Evolutionary conservation across 2,888 invertebrate species (phyloP).

Genomic region (Cetonia aurata): DNA sequence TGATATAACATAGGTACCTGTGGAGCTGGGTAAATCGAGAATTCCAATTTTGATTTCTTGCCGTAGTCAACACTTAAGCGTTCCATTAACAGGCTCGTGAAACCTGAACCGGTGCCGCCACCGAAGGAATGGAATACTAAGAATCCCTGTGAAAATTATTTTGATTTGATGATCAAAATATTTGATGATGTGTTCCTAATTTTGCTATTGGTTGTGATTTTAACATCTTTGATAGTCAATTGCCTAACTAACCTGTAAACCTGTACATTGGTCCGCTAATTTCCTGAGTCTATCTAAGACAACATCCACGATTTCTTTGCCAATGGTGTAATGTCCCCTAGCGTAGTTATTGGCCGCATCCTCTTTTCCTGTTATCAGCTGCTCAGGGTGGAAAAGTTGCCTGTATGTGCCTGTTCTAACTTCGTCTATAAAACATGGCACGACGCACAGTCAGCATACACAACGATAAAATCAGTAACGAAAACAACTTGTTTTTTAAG

Average conservation of each 20-base stretch:
- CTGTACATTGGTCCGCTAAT: slow-evolving; percentile 88
- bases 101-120: slow-evolving; percentile 92
- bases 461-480: too few relatives aligned
- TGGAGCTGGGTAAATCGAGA: slow-evolving; percentile 95
- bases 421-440: slow-evolving; percentile 71
- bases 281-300: slow-evolving; percentile 86
- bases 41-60: slow-evolving; percentile 93
- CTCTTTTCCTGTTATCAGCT: slow-evolving; percentile 92
- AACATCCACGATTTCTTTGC: slow-evolving; percentile 89
- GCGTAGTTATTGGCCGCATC: slow-evolving; percentile 96
- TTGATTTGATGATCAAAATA: not conserved
- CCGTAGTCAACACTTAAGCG: slow-evolving; percentile 92
- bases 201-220: too few relatives aligned
- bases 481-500: too few relatives aligned
- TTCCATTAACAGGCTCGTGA: slow-evolving; percentile 94
- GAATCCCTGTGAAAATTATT: slow-evolving; percentile 75
- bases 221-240: too few relatives aligned
- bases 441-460: too few relatives aligned
- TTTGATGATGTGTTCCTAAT: too few relatives aligned
- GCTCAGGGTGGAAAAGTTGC: slow-evolving; percentile 90
- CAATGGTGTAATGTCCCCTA: slow-evolving; percentile 94
- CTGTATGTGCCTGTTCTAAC: slow-evolving; percentile 87
- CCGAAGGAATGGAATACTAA: slow-evolving; percentile 94
- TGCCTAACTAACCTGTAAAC: slow-evolving; percentile 72
- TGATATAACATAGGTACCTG: slow-evolving; percentile 71